Conservation (phyloP, 1,140 invertebrate species). For the Tenebrio molitor region DNA sequence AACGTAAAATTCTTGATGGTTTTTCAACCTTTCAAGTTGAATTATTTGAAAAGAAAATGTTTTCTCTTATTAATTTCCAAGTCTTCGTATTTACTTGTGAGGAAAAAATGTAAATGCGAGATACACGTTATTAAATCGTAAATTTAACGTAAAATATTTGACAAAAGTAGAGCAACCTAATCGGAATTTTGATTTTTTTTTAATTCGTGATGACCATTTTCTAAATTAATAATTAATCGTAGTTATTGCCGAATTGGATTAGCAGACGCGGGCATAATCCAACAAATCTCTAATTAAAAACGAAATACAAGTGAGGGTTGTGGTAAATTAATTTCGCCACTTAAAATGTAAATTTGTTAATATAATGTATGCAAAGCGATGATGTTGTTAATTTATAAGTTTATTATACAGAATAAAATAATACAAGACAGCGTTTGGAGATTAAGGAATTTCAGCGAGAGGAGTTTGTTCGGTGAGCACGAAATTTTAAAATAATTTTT, state of each 20-base stretch:
- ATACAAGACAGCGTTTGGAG: neutral
- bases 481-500: neutral
- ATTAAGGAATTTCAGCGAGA: too few relatives aligned
- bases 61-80: conserved; percentile 37
- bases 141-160: neutral
- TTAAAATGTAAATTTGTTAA: conserved; percentile 37
- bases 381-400: neutral
- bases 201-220: too few relatives aligned
- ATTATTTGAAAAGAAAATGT: conserved; percentile 30
- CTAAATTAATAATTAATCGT: conserved; percentile 4
- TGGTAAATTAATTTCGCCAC: conserved; percentile 21
- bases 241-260: neutral
- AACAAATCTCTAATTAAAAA: conserved; percentile 12
- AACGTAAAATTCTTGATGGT: conserved; percentile 13
- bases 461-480: too few relatives aligned
- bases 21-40: conserved; percentile 34
- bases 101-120: conserved; percentile 24
- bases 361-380: conserved; percentile 25
- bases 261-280: neutral
- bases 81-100: conserved; percentile 31
- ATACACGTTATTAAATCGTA: neutral
- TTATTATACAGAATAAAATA: neutral
- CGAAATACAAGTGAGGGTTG: neutral
- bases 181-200: neutral
- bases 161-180: too few relatives aligned